Percentiles rank a stretch among this genome's conserved stretches.
phyloP scores from a whole-genome alignment of 1,140 invertebrate genomes.

The Nilaparvata lugens region DNA sequence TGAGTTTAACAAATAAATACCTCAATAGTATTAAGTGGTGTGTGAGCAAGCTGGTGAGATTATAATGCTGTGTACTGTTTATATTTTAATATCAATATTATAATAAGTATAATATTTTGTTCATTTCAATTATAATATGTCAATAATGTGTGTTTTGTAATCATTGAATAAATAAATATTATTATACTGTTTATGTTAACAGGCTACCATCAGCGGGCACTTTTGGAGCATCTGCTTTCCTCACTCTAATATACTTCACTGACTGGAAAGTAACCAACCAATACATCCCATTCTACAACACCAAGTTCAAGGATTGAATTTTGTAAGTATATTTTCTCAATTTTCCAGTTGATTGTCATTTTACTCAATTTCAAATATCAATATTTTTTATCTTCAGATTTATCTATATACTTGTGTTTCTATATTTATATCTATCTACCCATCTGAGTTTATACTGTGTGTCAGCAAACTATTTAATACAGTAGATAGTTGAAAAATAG shows the following conservation, averaged over 20 bases:
- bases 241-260: conserved; percentile 54
- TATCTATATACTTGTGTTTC: too few relatives aligned
- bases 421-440: too few relatives aligned
- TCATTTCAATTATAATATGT: not conserved
- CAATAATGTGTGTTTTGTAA: not conserved
- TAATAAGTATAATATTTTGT: too few relatives aligned
- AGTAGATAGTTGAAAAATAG: too few relatives aligned
- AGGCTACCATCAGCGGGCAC: conserved; percentile 46
- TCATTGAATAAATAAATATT: too few relatives aligned
- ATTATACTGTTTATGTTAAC: conserved; percentile 20
- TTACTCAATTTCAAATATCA: too few relatives aligned
- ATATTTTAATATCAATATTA: not conserved
- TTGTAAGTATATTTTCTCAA: too few relatives aligned
- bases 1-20: not conserved
- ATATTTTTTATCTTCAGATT: too few relatives aligned
- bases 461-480: too few relatives aligned
- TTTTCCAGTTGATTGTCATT: too few relatives aligned
- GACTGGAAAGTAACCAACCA: conserved; percentile 64
- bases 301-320: conserved; percentile 44
- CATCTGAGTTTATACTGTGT: too few relatives aligned
- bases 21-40: not conserved
- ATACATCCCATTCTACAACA: conserved; percentile 61
- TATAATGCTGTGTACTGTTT: too few relatives aligned
- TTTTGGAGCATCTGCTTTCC: conserved; percentile 49
- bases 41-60: not conserved